Conservation (phyloP, 2,113 vertebrate species). For the Callithrix jacchus region DNA sequence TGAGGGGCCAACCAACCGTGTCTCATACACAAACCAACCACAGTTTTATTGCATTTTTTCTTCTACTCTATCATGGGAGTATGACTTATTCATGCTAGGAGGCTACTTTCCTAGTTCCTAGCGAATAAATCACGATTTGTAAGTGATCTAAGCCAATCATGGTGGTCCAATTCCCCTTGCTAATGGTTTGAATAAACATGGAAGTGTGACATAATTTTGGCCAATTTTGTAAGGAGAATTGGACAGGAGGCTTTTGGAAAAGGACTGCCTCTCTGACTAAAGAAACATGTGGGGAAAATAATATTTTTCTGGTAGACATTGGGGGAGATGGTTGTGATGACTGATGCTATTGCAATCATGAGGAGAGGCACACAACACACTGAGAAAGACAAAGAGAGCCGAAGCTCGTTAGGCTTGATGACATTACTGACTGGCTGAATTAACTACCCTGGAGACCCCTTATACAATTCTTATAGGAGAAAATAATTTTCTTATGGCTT, state of each 20-base stretch:
- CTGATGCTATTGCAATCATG: neutral
- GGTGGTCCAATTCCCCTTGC: neutral
- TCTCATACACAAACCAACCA: neutral
- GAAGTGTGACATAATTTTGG: neutral
- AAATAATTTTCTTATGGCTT: slow-evolving; percentile 40
- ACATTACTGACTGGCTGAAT: neutral
- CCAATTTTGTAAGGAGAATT: neutral
- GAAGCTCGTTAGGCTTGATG: neutral
- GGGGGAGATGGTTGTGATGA: neutral
- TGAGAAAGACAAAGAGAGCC: neutral
- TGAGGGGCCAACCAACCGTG: neutral
- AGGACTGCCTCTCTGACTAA: neutral
- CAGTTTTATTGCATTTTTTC: neutral
- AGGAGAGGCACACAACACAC: neutral
- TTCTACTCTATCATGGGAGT: neutral
- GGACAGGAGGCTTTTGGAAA: neutral
- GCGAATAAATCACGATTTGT: neutral
- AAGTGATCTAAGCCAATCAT: neutral
- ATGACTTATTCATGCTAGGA: neutral
- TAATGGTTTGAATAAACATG: neutral
- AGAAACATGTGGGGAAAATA: neutral
- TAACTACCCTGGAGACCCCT: neutral
- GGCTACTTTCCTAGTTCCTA: neutral
- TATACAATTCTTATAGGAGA: neutral
- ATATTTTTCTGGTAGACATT: neutral